These are phyloP conservation scores for Agonopterix heracliana DNA, from an alignment of 2,888 invertebrate species.

Conservation along the genomic window DNA sequence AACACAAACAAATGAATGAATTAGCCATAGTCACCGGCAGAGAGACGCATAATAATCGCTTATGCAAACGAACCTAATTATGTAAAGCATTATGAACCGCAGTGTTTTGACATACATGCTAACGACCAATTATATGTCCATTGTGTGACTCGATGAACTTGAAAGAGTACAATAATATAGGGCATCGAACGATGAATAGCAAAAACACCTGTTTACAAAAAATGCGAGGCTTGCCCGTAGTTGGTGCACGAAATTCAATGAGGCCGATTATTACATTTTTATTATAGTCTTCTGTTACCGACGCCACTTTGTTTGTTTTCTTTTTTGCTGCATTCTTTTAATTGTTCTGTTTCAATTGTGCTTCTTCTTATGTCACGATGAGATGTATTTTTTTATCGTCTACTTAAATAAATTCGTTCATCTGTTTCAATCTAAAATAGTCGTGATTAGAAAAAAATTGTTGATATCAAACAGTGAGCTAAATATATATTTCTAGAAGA, in stretches of 20 bases:
- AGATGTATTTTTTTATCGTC: too few species aligned
- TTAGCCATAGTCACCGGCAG: conserved; percentile 61
- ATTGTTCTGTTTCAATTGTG: neutral
- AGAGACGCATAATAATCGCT: conserved; percentile 71
- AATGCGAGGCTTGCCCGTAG: conserved; percentile 37
- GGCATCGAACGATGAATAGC: conserved; percentile 59
- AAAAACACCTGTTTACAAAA: conserved; percentile 66
- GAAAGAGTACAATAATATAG: conserved; percentile 66
- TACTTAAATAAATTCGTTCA: too few species aligned
- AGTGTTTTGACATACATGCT: conserved; percentile 67
- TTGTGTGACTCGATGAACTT: conserved; percentile 71
- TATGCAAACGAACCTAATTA: conserved; percentile 72
- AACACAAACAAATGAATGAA: conserved; percentile 67
- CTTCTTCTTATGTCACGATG: too few species aligned
- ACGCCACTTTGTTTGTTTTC: conserved; percentile 25
- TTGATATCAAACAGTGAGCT: too few species aligned
- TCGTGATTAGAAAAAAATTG: too few species aligned
- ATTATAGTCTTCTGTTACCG: conserved; percentile 31
- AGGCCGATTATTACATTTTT: conserved; percentile 41
- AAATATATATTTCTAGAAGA: too few species aligned
- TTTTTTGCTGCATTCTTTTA: conserved; percentile 21
- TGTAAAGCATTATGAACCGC: conserved; percentile 64
- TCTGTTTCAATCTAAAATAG: too few species aligned
- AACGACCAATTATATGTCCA: conserved; percentile 66
- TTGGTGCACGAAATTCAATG: conserved; percentile 61